Evolutionary conservation across 2,888 invertebrate genomes (phyloP), one percentile per base, ranked within the genome.

Genomic region (Spicauda simplicius): DNA sequence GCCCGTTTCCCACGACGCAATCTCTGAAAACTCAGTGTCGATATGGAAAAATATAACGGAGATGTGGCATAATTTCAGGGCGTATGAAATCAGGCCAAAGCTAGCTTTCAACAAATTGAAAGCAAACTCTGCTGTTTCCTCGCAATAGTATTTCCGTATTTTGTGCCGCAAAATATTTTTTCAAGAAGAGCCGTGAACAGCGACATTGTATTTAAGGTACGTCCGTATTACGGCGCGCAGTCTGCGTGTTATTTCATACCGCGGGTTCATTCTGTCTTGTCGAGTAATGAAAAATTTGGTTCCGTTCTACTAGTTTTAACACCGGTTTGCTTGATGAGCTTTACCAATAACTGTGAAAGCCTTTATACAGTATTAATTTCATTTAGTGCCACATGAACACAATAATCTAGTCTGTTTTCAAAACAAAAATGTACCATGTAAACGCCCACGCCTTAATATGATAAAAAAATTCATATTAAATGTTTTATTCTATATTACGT

Each of bases 191-290:
- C 64, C 65, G 54, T 16, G 45, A n/a, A 70, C 70, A 71, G 62
- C 56, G 63, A 68, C 72, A 70, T 73, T 74, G 72, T 75, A 63
- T 71, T 70, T 60, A 60, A 66, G 60, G 66, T 60, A 55, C 55
- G 66, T 14, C 41, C 18, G 70, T 53, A 70, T 58, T 48, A 53
- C 41, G 16, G 67, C 71, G 74, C 73, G 74, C 73, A 81, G 80
- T 79, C 80, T 81, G 79, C 78, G 77, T 78, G 33, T 33, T 80
- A 80, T 80, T 81, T 82, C 78, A 82, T 82, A 80, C 76, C 74
- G 76, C 76, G 75, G 79, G 77, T 81, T 82, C 82, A 84, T 84
- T 83, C 81, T 80, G 79, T 88, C 84, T 82, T 79, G 76, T 76
- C 73, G 76, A 80, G 79, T 82, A 83, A 87, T 86, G 86, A 87